These are phyloP conservation scores for Ooceraea biroi DNA, from an alignment of 1,140 invertebrate genomes.

Conservation along the genomic window DNA sequence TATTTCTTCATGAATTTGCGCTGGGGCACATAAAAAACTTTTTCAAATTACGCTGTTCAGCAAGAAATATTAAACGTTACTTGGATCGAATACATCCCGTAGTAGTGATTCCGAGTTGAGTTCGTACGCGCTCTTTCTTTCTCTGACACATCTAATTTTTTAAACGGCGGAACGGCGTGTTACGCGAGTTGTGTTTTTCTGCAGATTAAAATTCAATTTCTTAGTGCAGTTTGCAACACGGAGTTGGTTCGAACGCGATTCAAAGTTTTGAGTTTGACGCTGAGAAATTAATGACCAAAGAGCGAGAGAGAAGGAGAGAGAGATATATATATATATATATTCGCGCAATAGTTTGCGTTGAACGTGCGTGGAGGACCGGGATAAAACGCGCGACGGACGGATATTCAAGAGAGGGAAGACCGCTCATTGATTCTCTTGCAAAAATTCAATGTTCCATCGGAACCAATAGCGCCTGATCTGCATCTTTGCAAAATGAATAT, in stretches of 20 bases:
- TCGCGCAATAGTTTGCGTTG: slow-evolving; percentile 22
- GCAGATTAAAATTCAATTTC: not conserved
- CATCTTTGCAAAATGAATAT: slow-evolving; percentile 63
- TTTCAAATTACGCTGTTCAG: not conserved
- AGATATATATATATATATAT: not conserved
- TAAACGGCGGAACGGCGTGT: not conserved
- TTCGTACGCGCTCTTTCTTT: not conserved
- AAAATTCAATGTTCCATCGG: slow-evolving; percentile 58
- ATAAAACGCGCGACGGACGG: slow-evolving; percentile 47
- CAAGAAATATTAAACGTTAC: not conserved
- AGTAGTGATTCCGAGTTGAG: not conserved
- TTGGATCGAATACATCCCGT: not conserved
- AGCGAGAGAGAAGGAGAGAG: not conserved
- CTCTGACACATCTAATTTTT: not conserved
- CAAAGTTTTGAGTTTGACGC: not conserved
- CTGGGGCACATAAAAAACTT: not conserved
- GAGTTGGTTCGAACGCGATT: not conserved
- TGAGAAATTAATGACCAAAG: slow-evolving; percentile 30
- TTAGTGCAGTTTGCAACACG: not conserved
- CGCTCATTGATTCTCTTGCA: slow-evolving; percentile 41
- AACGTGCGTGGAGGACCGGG: slow-evolving; percentile 23
- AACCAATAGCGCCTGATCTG: slow-evolving; percentile 62
- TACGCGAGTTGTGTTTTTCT: not conserved
- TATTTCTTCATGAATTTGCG: slow-evolving; percentile 1
- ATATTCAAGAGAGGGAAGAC: slow-evolving; percentile 45